Base-by-base conservation (phyloP, 2,888 invertebrate species). In the Biston betularia region DNA sequence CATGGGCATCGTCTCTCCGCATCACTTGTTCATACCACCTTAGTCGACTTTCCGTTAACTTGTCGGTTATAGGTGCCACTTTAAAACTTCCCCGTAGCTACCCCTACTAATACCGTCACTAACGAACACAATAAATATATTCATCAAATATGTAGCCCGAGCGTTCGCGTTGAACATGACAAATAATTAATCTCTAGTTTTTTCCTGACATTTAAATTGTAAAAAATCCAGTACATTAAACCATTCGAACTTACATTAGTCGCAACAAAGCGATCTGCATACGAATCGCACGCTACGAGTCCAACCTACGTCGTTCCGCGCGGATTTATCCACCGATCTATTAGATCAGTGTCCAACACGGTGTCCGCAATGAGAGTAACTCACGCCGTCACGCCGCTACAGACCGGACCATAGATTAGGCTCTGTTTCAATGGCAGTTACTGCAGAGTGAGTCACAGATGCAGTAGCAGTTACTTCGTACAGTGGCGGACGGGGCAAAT, bases 401-500 rank as follows among this genome's bases (percentile, higher is more conserved):
- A 10, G 45, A 44, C 33, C 44, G 56, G 34, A 4, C 8, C 44
- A 56, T 46, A 56, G 12, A 56, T 45, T 7, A 53, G 53, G 15
- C 11, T 0, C 5, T 38, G 12, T 14, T 8, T n/a, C 34, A 35
- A n/a, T n/a, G n/a, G 8, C 3, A 35, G 53, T 40, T 15, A 40
- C 40, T 40, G 15, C 10, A 10, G 14, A 9, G 11, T 11, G 1
- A n/a, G 40, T 33, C 34, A 35, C 45, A 56, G 45, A 8, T n/a
- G 34, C 8, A 34, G 3, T 14, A 45, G 45, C 10, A 56, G 56
- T 56, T 38, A 38, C 15, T 53, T 9, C 10, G 38, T 40, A 48
- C 12, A 38, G 33, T 65, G 64, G 56, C 71, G 71, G 69, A 60
- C 75, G 68, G 78, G 72, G 74, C 77, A 75, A 86, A 87, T 88